Evolutionary conservation across 2,888 invertebrate species (phyloP).

Genomic region (Amphipyra tragopoginis): DNA sequence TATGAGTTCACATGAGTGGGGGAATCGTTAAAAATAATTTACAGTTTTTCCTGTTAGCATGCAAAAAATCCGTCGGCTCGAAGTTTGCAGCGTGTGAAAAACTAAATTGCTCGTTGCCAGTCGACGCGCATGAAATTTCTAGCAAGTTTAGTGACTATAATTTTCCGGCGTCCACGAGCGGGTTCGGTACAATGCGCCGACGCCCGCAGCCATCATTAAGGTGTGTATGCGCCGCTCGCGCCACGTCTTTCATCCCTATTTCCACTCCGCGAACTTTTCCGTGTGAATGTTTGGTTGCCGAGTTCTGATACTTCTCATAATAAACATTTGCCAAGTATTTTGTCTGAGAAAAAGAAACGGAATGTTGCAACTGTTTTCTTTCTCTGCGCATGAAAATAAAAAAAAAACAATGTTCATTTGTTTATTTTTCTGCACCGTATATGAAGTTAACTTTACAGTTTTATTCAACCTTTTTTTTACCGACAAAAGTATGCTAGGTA

Average conservation of each 20-base stretch:
- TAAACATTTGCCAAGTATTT: constrained; percentile 23
- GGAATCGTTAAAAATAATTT: constrained; percentile 49
- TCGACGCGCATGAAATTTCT: constrained; percentile 63
- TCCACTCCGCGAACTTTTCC: constrained; percentile 63
- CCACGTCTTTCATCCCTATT: constrained; percentile 67
- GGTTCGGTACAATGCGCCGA: constrained; percentile 74
- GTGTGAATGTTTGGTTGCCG: constrained; percentile 41
- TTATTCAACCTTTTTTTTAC: too few species aligned
- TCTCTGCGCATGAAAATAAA: not conserved
- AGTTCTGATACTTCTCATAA: constrained; percentile 50
- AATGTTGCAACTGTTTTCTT: not conserved
- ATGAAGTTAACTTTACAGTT: too few species aligned
- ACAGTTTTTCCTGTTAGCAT: constrained; percentile 27
- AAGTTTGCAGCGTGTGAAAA: constrained; percentile 57
- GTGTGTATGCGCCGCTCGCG: constrained; percentile 65
- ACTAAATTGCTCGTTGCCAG: constrained; percentile 59
- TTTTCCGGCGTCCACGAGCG: constrained; percentile 79
- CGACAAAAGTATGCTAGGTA: too few species aligned
- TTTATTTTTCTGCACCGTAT: too few species aligned
- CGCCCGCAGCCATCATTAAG: constrained; percentile 82
- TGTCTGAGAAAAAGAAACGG: not conserved
- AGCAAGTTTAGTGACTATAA: constrained; percentile 79
- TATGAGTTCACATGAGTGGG: constrained; percentile 27
- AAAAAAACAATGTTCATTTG: too few species aligned
- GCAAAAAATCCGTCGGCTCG: constrained; percentile 33